Conservation (phyloP, 2,113 vertebrate species). For the Geococcyx californianus region DNA sequence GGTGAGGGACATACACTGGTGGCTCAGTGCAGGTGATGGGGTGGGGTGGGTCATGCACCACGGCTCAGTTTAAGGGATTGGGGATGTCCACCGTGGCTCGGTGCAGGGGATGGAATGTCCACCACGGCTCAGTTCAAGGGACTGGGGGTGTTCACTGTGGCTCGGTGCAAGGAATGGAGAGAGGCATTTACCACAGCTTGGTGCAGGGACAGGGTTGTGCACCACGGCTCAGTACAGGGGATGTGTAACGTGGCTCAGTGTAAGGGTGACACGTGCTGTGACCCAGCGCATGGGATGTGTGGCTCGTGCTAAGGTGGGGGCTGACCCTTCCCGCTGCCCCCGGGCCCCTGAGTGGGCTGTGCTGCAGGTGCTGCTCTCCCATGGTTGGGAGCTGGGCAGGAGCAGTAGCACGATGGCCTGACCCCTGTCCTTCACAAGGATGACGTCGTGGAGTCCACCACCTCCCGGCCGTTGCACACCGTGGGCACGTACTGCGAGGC, state of each 20-base stretch:
- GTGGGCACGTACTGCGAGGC: constrained; percentile 90
- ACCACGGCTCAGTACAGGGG: background rate
- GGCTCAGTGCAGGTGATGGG: background rate
- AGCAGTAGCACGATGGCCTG: background rate
- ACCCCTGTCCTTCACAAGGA: constrained; percentile 82
- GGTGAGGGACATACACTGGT: rapidly evolving
- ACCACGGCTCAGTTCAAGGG: too few relatives aligned
- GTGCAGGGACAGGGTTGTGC: too few relatives aligned
- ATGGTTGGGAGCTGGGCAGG: background rate
- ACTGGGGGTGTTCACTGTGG: background rate
- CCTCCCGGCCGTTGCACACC: constrained; percentile 94
- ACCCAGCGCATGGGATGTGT: rapidly evolving
- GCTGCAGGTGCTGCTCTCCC: background rate
- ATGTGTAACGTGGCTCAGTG: too few relatives aligned
- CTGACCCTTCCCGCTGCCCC: background rate
- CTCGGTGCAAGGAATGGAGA: background rate
- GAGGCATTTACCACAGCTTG: background rate
- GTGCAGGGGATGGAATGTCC: background rate
- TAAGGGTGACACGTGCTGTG: background rate
- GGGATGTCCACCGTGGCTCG: background rate
- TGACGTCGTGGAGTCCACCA: constrained; percentile 95
- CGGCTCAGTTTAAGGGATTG: background rate
- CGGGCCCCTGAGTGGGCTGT: rapidly evolving
- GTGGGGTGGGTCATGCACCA: background rate
- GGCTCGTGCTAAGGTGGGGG: background rate